These are phyloP conservation scores for Nestor notabilis DNA, from an alignment of 2,113 vertebrate genomes.

Conservation along the genomic window DNA sequence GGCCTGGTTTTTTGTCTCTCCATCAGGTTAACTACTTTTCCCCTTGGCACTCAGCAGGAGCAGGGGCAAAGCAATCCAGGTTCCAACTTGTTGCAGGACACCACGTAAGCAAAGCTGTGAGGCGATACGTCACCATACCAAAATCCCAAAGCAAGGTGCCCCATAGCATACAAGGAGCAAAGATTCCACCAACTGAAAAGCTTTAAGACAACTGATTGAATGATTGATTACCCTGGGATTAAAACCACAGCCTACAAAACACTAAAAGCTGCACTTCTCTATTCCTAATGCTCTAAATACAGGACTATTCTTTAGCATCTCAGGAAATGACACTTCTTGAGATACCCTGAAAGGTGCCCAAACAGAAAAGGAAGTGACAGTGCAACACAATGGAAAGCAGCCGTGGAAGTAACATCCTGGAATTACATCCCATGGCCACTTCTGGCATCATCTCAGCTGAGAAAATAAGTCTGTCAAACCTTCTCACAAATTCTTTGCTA, in stretches of 20 bases:
- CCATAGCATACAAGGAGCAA: neutral
- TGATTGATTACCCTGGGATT: neutral
- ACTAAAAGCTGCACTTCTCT: neutral
- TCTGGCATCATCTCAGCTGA: neutral
- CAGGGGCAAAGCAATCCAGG: neutral
- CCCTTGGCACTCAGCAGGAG: neutral
- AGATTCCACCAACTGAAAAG: neutral
- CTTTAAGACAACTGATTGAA: neutral
- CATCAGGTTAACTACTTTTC: neutral
- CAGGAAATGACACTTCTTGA: neutral
- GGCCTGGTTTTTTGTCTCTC: rapidly evolving
- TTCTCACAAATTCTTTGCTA: neutral
- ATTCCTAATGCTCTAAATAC: neutral
- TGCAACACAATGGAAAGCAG: neutral
- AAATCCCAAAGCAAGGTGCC: neutral
- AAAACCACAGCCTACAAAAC: neutral
- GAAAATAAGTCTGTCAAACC: neutral
- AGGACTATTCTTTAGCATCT: neutral
- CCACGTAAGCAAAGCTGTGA: neutral
- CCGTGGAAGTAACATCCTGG: neutral
- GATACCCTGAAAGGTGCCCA: neutral
- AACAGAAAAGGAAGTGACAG: neutral
- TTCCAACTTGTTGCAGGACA: neutral
- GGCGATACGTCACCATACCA: neutral
- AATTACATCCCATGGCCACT: neutral